Evolutionary conservation across 2,113 vertebrate species (phyloP).

Genomic region (Gila orcuttii): DNA sequence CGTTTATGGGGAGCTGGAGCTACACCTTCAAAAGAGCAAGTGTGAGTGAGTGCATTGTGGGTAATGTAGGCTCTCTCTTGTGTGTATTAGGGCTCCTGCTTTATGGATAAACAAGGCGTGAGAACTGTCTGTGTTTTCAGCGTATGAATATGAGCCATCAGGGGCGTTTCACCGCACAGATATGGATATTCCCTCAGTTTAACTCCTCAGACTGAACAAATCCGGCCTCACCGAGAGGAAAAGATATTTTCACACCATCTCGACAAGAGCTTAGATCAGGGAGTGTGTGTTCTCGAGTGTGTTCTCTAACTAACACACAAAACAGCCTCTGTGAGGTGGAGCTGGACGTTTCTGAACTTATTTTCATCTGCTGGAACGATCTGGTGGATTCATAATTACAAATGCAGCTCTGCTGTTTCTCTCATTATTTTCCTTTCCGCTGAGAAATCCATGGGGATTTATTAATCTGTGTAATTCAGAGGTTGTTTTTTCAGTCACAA

Average conservation of each 20-base stretch:
- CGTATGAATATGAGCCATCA: background rate
- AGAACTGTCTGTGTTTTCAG: background rate
- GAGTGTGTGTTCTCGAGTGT: background rate
- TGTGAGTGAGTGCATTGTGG: background rate
- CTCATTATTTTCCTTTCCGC: background rate
- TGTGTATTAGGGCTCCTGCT: background rate
- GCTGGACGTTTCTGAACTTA: background rate
- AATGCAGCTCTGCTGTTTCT: slow-evolving; percentile 52
- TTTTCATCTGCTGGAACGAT: slow-evolving; percentile 46
- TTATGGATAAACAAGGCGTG: background rate
- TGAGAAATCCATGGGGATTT: background rate
- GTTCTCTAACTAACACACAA: background rate
- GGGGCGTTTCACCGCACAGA: background rate
- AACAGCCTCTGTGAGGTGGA: slow-evolving; percentile 56
- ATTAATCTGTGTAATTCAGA: background rate
- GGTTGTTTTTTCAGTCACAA: background rate
- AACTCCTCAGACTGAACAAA: background rate
- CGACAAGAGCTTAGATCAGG: background rate
- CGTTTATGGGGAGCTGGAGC: background rate
- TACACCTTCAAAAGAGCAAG: background rate
- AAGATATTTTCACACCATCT: background rate
- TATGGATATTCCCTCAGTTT: background rate
- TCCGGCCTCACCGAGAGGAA: background rate
- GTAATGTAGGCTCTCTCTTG: background rate
- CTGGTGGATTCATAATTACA: slow-evolving; percentile 60